Percentiles rank a stretch among this genome's conserved stretches.
Conservation (phyloP, 2,888 invertebrate species). For the Encarsia formosa region DNA sequence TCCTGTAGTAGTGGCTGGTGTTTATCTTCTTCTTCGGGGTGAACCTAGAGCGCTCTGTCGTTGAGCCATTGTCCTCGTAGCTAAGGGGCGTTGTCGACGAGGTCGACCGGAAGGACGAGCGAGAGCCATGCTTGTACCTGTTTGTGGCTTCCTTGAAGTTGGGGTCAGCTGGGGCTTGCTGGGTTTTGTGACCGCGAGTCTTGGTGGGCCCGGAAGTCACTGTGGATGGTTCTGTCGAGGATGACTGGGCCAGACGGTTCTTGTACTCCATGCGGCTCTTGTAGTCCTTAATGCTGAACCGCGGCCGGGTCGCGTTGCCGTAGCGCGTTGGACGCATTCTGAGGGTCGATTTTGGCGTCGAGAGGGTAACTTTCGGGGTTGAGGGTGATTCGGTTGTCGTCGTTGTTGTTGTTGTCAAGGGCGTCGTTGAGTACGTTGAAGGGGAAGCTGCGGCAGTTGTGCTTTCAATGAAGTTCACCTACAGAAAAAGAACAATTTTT, state of each 20-base stretch:
- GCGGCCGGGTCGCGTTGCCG: constrained; percentile 59
- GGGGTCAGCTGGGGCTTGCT: constrained; percentile 22
- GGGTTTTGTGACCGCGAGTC: constrained; percentile 19
- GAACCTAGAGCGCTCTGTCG: constrained; percentile 40
- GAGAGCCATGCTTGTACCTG: constrained; percentile 42
- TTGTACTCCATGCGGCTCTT: constrained; percentile 59
- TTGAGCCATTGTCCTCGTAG: constrained; percentile 27
- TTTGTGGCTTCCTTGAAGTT: constrained; percentile 34
- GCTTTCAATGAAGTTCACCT: constrained; percentile 27
- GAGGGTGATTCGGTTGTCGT: constrained; percentile 27
- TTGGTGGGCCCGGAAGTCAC: constrained; percentile 7
- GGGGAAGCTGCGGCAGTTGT: constrained; percentile 26
- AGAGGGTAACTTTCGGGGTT: constrained; percentile 6
- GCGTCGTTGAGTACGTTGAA: constrained; percentile 23
- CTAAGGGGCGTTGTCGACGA: constrained; percentile 32
- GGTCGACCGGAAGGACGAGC: constrained; percentile 38
- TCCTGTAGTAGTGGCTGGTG: constrained; percentile 39
- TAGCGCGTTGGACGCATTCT: constrained; percentile 43
- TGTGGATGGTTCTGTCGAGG: constrained; percentile 33
- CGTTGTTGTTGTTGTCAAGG: constrained; percentile 28
- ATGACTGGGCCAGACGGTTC: constrained; percentile 29
- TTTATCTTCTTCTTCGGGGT: constrained; percentile 40
- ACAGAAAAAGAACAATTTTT: no score
- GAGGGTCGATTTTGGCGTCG: constrained; percentile 32
- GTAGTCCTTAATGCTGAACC: constrained; percentile 75